Conservation (phyloP, 2,113 vertebrate genomes). For the Nipponia nippon region DNA sequence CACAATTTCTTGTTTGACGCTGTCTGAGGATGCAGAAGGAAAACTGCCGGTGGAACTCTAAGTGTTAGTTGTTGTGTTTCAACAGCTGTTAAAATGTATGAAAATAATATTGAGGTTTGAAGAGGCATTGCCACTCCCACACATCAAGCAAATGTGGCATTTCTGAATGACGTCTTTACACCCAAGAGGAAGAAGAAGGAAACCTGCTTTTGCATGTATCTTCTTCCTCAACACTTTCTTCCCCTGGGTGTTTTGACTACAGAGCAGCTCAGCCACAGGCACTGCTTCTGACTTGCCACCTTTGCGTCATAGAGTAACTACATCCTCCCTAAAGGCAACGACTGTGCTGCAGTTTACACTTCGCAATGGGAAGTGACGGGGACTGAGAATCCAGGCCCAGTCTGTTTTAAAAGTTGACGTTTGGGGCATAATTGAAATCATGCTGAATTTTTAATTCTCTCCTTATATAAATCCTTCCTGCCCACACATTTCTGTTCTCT, state of each 20-base stretch:
- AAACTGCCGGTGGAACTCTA: neutral
- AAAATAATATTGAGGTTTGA: neutral
- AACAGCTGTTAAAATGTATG: neutral
- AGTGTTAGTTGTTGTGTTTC: neutral
- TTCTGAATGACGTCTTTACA: neutral
- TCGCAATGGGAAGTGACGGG: fast-evolving
- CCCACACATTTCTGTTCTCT: neutral
- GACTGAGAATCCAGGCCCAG: neutral
- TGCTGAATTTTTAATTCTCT: neutral
- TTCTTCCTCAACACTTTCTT: neutral
- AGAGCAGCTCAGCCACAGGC: neutral
- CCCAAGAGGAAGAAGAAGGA: neutral
- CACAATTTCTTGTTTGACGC: neutral
- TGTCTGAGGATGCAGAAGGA: neutral
- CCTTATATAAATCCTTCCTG: neutral
- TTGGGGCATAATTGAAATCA: neutral
- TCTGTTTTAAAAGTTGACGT: neutral
- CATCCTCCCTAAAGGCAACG: neutral
- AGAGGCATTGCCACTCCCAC: neutral
- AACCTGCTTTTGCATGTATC: neutral
- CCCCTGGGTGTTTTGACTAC: too few species aligned
- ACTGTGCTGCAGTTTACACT: neutral
- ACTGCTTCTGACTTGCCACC: neutral
- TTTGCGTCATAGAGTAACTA: neutral
- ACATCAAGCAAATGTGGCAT: neutral